Evolutionary conservation across 2,888 invertebrate species (phyloP), one percentile per base, ranked within the genome.

Genomic region (Coenonympha arcania): DNA sequence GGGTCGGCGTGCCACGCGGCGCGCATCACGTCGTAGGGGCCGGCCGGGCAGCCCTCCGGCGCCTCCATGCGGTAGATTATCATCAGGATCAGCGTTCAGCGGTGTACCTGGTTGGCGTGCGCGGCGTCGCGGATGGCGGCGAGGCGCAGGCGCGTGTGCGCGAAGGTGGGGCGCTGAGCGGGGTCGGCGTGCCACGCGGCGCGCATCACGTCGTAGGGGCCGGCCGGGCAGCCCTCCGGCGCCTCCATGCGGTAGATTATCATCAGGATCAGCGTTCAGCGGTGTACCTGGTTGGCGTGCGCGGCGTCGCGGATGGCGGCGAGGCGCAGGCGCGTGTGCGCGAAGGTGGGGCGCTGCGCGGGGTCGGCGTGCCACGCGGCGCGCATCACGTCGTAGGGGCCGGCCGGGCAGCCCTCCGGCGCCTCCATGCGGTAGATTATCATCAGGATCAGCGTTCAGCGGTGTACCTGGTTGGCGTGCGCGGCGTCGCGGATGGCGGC

Each of bases 11-110:
- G 94, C 99, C 99, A 99, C 15, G 98, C 94, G 79, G 94, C 93
- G 77, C 93, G 91, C 99, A 99, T 99, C 69, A 98, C 93, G 72
- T 95, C 94, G 81, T 98, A 98, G 48, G 99, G 94, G 72, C 96
- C 96, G 0, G 93, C 88, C 18, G 99, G 98, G 85, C 99, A 99
- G 64, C 97, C 97, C 87, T 99, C 99, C 1, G 99, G 99, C 57
- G 97, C 94, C 88, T 99, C 99, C 99, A 99, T 99, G 87, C 98
- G 94, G 85, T 99, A 99, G 34, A n/a, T n/a, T n/a, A n/a, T n/a
- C n/a, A n/a, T n/a, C n/a, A n/a, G n/a, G n/a, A n/a, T n/a, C n/a
- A n/a, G n/a, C n/a, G n/a, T n/a, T n/a, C n/a, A n/a, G n/a, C n/a
- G n/a, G n/a, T n/a, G n/a, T n/a, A n/a, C n/a, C n/a, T 66, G 68